phyloP scores from a whole-genome alignment of 2,113 vertebrate species.

The Numida meleagris region DNA sequence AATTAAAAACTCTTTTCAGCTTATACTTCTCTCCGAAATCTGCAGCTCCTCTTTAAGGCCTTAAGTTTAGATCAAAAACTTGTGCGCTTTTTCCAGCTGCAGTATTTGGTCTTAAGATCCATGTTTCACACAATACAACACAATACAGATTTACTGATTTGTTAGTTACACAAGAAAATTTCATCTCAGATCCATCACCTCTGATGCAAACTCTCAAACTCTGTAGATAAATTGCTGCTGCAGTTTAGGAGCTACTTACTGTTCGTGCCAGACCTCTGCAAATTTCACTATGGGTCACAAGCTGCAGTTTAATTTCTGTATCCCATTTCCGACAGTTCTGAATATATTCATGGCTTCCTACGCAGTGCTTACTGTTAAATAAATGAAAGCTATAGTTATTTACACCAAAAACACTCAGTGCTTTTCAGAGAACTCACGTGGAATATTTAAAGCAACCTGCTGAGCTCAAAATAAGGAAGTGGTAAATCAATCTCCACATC shows the following conservation, averaged over 20 bases:
- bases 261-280: conserved; percentile 88
- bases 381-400: background rate
- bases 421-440: background rate
- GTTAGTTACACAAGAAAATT: background rate
- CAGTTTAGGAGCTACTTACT: conserved; percentile 78
- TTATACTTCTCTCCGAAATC: background rate
- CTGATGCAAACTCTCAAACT: background rate
- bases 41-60: background rate
- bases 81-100: background rate
- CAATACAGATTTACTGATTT: background rate
- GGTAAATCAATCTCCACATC: background rate
- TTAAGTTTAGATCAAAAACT: background rate
- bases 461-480: background rate
- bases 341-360: conserved; percentile 98
- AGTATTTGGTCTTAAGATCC: background rate
- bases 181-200: background rate
- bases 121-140: background rate
- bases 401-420: background rate
- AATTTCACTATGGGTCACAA: conserved; percentile 83
- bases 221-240: background rate
- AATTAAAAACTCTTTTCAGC: background rate
- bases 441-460: background rate
- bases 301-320: conserved; percentile 92
- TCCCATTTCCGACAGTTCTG: conserved; percentile 98
- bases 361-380: conserved; percentile 88